Conservation (phyloP, 2,888 invertebrate genomes). For the Orchesella flavescens region DNA sequence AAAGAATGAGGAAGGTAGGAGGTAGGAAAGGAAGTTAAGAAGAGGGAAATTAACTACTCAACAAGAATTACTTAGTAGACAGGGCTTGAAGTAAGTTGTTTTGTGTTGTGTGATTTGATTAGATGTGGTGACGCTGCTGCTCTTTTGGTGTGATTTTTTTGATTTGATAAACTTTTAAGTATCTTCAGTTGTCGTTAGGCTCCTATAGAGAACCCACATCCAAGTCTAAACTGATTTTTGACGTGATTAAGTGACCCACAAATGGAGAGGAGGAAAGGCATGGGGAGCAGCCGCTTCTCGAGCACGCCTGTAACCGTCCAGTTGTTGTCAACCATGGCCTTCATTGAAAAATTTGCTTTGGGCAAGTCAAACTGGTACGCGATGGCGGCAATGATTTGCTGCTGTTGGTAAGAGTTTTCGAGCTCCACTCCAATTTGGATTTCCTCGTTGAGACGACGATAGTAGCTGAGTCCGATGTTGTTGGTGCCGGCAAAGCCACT, state of each 20-base stretch:
- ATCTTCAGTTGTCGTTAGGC: constrained; percentile 35
- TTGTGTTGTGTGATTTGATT: too few species aligned
- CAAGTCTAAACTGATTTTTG: constrained; percentile 70
- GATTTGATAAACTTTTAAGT: not conserved
- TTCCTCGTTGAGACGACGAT: constrained; percentile 94
- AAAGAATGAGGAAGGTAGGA: too few species aligned
- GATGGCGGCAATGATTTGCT: constrained; percentile 88
- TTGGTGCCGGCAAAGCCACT: constrained; percentile 81
- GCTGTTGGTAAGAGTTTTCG: constrained; percentile 91
- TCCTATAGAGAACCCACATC: constrained; percentile 69
- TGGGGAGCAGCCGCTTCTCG: constrained; percentile 69
- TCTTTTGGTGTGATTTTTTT: not conserved
- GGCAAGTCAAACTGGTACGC: constrained; percentile 97
- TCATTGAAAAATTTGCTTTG: constrained; percentile 93
- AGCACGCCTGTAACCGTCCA: constrained; percentile 71
- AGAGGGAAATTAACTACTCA: constrained; percentile 1
- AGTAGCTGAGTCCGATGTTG: constrained; percentile 91
- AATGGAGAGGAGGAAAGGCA: constrained; percentile 69
- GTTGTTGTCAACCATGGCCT: constrained; percentile 74
- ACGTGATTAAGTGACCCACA: constrained; percentile 71
- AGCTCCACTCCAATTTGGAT: constrained; percentile 94
- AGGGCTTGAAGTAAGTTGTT: too few species aligned
- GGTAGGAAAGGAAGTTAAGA: constrained; percentile 12
- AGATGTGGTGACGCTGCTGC: not conserved
- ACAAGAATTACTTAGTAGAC: too few species aligned